Evolutionary conservation across 30 jellyfish, hydroid and myxozoan genomes (phyloP), one percentile per base, ranked within the genome.

Genomic region (Aurelia aurita): DNA sequence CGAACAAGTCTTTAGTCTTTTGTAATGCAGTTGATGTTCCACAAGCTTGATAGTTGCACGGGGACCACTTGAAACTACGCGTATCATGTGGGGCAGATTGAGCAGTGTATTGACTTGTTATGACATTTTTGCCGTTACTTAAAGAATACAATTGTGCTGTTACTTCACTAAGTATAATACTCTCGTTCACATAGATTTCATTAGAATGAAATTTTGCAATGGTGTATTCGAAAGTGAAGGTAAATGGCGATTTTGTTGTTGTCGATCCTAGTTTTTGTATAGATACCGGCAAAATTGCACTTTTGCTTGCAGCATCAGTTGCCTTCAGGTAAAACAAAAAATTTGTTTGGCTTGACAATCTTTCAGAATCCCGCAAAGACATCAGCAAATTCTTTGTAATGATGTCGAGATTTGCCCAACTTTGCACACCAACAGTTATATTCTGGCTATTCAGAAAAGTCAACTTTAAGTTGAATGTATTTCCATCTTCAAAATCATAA

Each of bases 401-500:
- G 22, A 32, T 54, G 22, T 88, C 91, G 18, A 79, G n/a, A 69
- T 84, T 83, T 6, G 84, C 31, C 97, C 98, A 88, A 29, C 72
- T 68, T 47, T 85, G 82, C 20, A 23, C 49, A 10, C 80, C 76
- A 54, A 84, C 84, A 6, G 49, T 79, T 79, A 82, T 58, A 35
- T 65, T 80, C 1, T 66, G 68, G 23, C 28, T 63, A 26, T 58
- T 35, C 7, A 87, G 54, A 14, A 93, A 27, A 8, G n/a, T 32
- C 63, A 93, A 53, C 20, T 58, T 23, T 51, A 93, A 89, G 57
- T 66, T 59, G 68, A 47, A 78, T 15, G 99, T 87, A 18, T 87
- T 59, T 19, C 99, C 97, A 26, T 94, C 96, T 54, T 94, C 96
- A 64, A 39, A 94, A 39, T 94, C 99, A 65, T 88, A 94, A 60